Conservation (phyloP, 1,140 invertebrate genomes). For the Anoplophora glabripennis region DNA sequence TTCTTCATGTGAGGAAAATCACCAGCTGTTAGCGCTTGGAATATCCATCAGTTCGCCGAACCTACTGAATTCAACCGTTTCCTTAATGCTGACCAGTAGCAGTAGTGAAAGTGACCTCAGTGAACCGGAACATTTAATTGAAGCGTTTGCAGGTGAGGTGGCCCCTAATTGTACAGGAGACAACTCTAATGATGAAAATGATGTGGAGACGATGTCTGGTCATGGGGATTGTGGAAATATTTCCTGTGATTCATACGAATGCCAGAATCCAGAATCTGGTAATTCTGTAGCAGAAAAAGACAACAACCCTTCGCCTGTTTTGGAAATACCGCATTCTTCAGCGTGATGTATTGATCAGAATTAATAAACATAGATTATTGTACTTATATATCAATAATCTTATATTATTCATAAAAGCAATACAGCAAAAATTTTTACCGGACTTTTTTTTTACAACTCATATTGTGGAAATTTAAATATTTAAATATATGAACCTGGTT, state of each 20-base stretch:
- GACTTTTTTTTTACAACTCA: neutral
- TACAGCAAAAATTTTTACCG: too few species aligned
- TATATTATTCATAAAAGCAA: too few species aligned
- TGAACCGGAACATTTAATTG: constrained; percentile 64
- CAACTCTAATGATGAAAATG: constrained; percentile 47
- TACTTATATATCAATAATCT: too few species aligned
- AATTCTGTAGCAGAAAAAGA: constrained; percentile 35
- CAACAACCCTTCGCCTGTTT: constrained; percentile 3
- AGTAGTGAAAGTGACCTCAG: constrained; percentile 60
- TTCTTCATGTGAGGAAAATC: constrained; percentile 18
- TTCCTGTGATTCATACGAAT: constrained; percentile 27
- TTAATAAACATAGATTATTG: too few species aligned
- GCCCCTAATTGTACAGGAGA: constrained; percentile 40
- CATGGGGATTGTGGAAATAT: constrained; percentile 29
- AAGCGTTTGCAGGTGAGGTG: constrained; percentile 45
- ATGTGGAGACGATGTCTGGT: constrained; percentile 72
- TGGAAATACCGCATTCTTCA: constrained; percentile 6
- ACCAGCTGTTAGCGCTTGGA: constrained; percentile 36
- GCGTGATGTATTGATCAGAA: neutral
- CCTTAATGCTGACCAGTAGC: constrained; percentile 49
- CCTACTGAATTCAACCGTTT: constrained; percentile 42
- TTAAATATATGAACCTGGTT: constrained; percentile 64
- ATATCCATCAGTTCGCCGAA: constrained; percentile 46
- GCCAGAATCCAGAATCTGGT: constrained; percentile 28
- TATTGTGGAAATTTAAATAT: neutral